Conservation (phyloP, 2,797 vertebrate genomes). For the Aplochiton taeniatus region DNA sequence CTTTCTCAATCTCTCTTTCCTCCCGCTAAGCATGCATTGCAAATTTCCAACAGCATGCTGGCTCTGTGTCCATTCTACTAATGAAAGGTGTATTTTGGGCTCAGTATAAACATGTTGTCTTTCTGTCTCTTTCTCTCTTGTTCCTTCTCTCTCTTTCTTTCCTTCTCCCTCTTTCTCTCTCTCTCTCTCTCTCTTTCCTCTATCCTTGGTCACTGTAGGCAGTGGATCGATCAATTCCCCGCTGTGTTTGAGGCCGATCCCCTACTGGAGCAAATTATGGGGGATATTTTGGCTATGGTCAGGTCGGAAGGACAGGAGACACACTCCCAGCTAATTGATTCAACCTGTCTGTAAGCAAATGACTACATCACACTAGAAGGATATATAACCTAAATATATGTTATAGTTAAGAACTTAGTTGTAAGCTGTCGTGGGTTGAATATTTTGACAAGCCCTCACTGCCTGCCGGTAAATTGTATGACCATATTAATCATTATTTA, state of each 20-base stretch:
- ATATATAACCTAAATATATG: no score
- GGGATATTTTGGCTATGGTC: slow-evolving; percentile 83
- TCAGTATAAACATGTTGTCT: slow-evolving; percentile 50
- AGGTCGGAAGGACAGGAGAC: slow-evolving; percentile 69
- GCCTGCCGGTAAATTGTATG: no score
- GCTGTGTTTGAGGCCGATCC: slow-evolving; percentile 81
- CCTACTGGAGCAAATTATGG: slow-evolving; percentile 80
- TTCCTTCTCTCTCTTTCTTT: background rate
- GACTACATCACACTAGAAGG: no score
- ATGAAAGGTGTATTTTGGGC: no score
- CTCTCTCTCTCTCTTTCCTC: background rate
- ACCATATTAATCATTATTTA: no score
- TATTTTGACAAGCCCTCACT: no score
- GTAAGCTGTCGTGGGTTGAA: no score
- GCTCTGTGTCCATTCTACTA: no score
- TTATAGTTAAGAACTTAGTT: no score
- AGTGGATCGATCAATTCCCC: slow-evolving; percentile 84
- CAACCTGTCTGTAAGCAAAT: slow-evolving; percentile 79
- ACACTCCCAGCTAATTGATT: slow-evolving; percentile 75
- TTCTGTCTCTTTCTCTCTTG: background rate
- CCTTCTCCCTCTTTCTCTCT: background rate
- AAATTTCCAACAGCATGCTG: no score
- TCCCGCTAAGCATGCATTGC: no score
- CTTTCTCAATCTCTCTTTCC: no score
- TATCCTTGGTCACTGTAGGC: slow-evolving; percentile 53